Evolutionary conservation across 2,888 invertebrate genomes (phyloP).

Genomic region (Diarsia mendica): DNA sequence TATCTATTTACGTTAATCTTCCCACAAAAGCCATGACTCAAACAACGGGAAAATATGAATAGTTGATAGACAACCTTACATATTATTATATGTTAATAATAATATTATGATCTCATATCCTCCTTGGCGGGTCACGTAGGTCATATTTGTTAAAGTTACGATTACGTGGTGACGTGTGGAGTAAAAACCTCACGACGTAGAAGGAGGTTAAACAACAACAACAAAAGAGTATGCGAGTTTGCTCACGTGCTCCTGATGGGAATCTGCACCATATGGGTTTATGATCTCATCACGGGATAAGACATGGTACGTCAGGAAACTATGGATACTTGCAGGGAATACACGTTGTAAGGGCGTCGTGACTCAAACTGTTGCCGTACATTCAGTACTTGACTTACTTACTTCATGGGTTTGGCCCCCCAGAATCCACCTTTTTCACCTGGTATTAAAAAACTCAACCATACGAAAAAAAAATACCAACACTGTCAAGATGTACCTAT

Average conservation of each 20-base stretch:
- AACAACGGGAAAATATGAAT: constrained; percentile 36
- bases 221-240: background rate
- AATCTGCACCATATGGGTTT: background rate
- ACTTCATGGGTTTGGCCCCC: background rate
- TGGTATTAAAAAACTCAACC: background rate
- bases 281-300: constrained; percentile 11
- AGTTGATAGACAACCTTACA: constrained; percentile 16
- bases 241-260: constrained; percentile 5
- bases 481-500: background rate
- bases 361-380: background rate
- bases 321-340: too few relatives aligned
- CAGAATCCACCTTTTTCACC: background rate
- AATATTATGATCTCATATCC: constrained; percentile 49
- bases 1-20: constrained; percentile 34
- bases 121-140: constrained; percentile 39
- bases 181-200: constrained; percentile 18
- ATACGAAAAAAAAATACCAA: background rate
- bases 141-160: constrained; percentile 18
- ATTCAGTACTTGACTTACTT: background rate
- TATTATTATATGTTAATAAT: constrained; percentile 11
- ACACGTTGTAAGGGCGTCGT: background rate
- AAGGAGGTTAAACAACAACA: background rate
- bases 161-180: constrained; percentile 23
- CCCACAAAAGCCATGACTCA: constrained; percentile 17
- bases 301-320: background rate